Evolutionary conservation across 2,888 invertebrate species (phyloP).

Genomic region (Spodoptera picta): DNA sequence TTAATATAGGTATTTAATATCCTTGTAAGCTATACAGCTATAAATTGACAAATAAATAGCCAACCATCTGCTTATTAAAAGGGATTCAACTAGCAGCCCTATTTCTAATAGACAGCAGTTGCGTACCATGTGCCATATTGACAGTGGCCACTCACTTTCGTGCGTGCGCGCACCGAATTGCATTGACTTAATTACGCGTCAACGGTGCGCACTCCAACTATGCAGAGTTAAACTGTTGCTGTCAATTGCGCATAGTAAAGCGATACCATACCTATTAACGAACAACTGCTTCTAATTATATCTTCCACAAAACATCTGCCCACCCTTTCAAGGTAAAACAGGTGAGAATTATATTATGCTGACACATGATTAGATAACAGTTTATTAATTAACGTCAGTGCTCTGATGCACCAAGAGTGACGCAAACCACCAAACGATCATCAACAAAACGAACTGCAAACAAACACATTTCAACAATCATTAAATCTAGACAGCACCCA

Average conservation of each 20-base stretch:
- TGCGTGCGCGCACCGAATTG: slow-evolving; percentile 74
- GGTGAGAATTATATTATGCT: too few relatives aligned
- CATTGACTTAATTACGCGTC: slow-evolving; percentile 75
- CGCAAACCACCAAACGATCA: slow-evolving; percentile 16
- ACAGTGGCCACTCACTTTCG: slow-evolving; percentile 81
- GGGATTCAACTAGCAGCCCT: slow-evolving; percentile 47
- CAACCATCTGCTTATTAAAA: too few relatives aligned
- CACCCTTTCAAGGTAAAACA: too few relatives aligned
- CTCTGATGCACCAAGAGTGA: slow-evolving; percentile 13
- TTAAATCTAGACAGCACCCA: slow-evolving; percentile 35
- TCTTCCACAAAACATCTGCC: too few relatives aligned
- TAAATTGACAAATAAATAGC: too few relatives aligned
- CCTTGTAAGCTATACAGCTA: too few relatives aligned
- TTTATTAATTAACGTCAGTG: background rate
- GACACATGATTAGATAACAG: slow-evolving; percentile 4
- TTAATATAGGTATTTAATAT: too few relatives aligned
- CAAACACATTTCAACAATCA: slow-evolving; percentile 45
- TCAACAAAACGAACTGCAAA: slow-evolving; percentile 28
- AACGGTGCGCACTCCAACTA: slow-evolving; percentile 54
- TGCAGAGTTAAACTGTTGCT: slow-evolving; percentile 48
- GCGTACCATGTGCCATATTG: slow-evolving; percentile 79
- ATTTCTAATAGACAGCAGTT: slow-evolving; percentile 55
- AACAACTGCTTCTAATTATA: slow-evolving; percentile 17
- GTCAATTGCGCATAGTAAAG: slow-evolving; percentile 31
- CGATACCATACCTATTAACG: slow-evolving; percentile 26